phyloP scores from a whole-genome alignment of 2,113 vertebrate species.

The Sinocyclocheilus anshuiensis region DNA sequence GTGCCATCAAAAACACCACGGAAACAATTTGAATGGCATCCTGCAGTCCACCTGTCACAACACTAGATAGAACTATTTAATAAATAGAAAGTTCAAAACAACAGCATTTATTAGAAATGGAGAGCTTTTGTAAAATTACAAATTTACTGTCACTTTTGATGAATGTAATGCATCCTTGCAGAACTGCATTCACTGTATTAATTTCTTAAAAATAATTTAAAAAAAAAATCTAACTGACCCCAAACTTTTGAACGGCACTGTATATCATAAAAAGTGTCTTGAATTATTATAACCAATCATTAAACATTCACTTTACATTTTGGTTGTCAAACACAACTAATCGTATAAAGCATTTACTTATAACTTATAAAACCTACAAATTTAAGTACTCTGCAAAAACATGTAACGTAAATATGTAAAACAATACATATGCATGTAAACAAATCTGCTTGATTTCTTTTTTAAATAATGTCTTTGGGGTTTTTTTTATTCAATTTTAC shows the following conservation, averaged over 20 bases:
- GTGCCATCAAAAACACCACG: neutral
- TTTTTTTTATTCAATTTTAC: neutral
- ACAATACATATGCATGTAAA: neutral
- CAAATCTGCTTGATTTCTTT: neutral
- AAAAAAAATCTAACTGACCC: too few relatives aligned
- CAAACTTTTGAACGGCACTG: too few relatives aligned
- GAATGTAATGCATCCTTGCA: neutral
- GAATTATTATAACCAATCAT: neutral
- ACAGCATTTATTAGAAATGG: too few relatives aligned
- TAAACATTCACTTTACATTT: neutral
- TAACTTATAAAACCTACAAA: too few relatives aligned
- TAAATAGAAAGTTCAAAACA: too few relatives aligned
- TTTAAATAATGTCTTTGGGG: too few relatives aligned
- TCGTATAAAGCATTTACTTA: too few relatives aligned
- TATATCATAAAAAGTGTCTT: too few relatives aligned
- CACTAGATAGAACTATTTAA: too few relatives aligned
- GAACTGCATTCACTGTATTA: neutral
- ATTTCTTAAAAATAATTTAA: neutral
- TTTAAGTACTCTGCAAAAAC: neutral
- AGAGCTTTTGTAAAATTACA: neutral
- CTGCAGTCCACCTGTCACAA: slow-evolving; percentile 38
- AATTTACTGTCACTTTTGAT: neutral
- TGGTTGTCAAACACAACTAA: neutral
- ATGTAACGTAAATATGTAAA: neutral
- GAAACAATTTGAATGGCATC: neutral